These are phyloP conservation scores for Prorops nasuta DNA, from an alignment of 1,140 invertebrate genomes.

Conservation along the genomic window DNA sequence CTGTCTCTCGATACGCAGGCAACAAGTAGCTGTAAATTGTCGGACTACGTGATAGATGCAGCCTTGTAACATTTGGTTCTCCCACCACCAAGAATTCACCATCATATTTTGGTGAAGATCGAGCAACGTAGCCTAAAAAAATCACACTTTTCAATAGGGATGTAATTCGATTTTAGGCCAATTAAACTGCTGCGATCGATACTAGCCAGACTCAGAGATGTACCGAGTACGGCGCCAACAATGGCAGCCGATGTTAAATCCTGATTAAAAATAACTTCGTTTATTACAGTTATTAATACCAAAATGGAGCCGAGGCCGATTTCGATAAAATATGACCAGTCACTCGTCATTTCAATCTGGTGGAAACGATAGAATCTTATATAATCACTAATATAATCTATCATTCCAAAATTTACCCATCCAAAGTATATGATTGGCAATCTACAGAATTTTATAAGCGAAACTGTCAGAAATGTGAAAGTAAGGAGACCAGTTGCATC, in stretches of 20 bases:
- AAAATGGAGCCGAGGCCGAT: slow-evolving; percentile 16
- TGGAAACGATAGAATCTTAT: too few species aligned
- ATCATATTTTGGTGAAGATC: slow-evolving; percentile 24
- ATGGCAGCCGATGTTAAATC: not conserved
- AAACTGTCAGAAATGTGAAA: slow-evolving; percentile 7
- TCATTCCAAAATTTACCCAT: slow-evolving; percentile 9
- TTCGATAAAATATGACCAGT: slow-evolving; percentile 22
- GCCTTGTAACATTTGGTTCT: slow-evolving; percentile 13
- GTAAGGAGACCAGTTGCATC: slow-evolving; percentile 5
- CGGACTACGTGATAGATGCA: slow-evolving; percentile 16
- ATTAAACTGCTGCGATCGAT: slow-evolving; percentile 1
- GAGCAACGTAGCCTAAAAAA: slow-evolving; percentile 15
- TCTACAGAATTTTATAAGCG: slow-evolving; percentile 11
- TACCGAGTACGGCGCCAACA: slow-evolving; percentile 7
- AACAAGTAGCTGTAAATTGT: slow-evolving; percentile 16
- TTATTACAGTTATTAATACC: slow-evolving; percentile 8
- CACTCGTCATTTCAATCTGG: slow-evolving; percentile 20
- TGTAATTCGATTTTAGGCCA: too few species aligned
- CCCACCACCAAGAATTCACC: slow-evolving; percentile 22
- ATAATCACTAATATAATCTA: too few species aligned
- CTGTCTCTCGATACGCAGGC: slow-evolving; percentile 13
- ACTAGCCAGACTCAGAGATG: slow-evolving; percentile 11
- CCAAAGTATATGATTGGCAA: slow-evolving; percentile 6
- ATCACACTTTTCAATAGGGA: not conserved
- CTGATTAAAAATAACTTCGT: slow-evolving; percentile 11